phyloP scores from a whole-genome alignment of 2,113 vertebrate species.

The Brevimyrus niger region DNA sequence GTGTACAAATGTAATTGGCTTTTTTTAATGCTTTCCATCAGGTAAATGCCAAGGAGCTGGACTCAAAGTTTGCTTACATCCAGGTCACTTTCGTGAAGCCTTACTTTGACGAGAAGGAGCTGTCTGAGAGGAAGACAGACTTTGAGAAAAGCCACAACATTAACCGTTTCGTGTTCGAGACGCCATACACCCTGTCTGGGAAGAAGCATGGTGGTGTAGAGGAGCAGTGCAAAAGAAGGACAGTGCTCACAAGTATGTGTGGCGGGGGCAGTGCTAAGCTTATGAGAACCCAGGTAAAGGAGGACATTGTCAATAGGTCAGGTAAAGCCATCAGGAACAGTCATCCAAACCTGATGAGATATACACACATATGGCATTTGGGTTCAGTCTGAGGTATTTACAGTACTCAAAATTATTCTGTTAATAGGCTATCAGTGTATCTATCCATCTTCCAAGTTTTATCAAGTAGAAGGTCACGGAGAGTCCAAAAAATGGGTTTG shows the following conservation, averaged over 20 bases:
- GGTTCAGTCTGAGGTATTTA: background rate
- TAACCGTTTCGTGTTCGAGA: slow-evolving; percentile 87
- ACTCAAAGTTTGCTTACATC: slow-evolving; percentile 82
- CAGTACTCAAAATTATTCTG: background rate
- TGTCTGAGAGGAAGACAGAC: slow-evolving; percentile 77
- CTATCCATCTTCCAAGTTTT: background rate
- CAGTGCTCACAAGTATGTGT: slow-evolving; percentile 77
- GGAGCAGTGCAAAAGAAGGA: slow-evolving; percentile 90
- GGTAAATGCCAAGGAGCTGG: slow-evolving; percentile 88
- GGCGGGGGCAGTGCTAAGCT: background rate
- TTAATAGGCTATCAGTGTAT: background rate
- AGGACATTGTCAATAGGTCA: background rate
- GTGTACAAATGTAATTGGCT: background rate
- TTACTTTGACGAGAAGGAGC: slow-evolving; percentile 90
- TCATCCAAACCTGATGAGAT: background rate
- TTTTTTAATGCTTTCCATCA: slow-evolving; percentile 38
- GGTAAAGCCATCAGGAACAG: background rate
- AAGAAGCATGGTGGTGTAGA: slow-evolving; percentile 93
- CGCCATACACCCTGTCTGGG: slow-evolving; percentile 87
- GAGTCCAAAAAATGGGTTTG: background rate
- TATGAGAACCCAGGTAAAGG: background rate
- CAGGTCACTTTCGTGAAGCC: slow-evolving; percentile 95
- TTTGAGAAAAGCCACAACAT: slow-evolving; percentile 95
- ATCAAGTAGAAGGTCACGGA: background rate
- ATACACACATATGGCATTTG: background rate